Base-by-base conservation (phyloP, 2,888 invertebrate genomes). In the Smittia sp. region DNA sequence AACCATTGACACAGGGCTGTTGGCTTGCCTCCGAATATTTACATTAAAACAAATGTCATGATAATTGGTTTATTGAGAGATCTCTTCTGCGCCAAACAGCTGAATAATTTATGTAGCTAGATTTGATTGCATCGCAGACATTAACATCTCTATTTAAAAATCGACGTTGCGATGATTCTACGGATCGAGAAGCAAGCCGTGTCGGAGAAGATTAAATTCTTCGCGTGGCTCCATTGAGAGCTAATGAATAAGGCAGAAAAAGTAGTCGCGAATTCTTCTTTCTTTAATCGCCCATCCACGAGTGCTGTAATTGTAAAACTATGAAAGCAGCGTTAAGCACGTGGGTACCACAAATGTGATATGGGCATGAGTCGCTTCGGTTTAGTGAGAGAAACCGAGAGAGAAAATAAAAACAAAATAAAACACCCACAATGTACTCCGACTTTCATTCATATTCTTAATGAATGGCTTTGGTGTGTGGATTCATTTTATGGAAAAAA, bases 361-460 rank as follows among this genome's bases (percentile, higher is more conserved):
- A 72, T 72, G 70, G 52, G 54, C 54, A 38, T 62, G 62, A 27
- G 39, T 18, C 13, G 15, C 24, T 27, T 52, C 32, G 18, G 11
- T 13, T 18, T 20, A n/a, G 39, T 20, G 72, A 38, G 58, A 22
- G n/a, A n/a, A n/a, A n/a, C n/a, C 4, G 58, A 52, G 72, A 72
- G 72, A 58, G 20, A 38, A 72, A 58, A 58, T 22, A 27, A 72
- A 72, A 62, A 72, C 24, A 58, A 72, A 72, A 72, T 58, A 72
- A 58, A 62, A 72, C 72, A 72, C 72, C 72, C 72, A 72, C 72
- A 72, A 72, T 18, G 58, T 62, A 62, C 52, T 62, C 62, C 72
- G 62, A 72, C 72, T 72, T 72, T 72, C 72, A 38, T 72, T 62
- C 62, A 72, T 72, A 72, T 72, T 72, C 72, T 63, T 72, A 72